Evolutionary conservation across 92 coral and sea anemone genomes (phyloP).

Genomic region (Muricea muricata): DNA sequence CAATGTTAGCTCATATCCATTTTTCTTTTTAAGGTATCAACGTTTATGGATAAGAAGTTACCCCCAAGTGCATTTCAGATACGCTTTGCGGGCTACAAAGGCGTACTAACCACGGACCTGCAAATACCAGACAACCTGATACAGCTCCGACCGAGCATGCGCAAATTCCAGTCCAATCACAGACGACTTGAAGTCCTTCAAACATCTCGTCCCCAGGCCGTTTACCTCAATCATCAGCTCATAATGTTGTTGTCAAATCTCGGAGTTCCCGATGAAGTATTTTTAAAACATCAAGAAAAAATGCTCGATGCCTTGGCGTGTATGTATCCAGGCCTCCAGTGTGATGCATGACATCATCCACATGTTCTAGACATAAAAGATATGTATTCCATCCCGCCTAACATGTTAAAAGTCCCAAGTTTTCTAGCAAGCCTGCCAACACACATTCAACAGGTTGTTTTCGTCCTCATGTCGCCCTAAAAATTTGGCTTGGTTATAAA

Average conservation of each 20-base stretch:
- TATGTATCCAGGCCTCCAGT: too few species aligned
- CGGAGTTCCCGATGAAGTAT: conserved; percentile 82
- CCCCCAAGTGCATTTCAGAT: conserved; percentile 92
- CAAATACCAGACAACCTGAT: conserved; percentile 72
- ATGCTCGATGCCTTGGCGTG: conserved; percentile 91
- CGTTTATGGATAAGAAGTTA: conserved; percentile 66
- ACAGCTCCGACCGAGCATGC: conserved; percentile 84
- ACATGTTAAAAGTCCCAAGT: too few species aligned
- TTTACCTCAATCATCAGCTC: conserved; percentile 92
- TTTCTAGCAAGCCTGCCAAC: too few species aligned
- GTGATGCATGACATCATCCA: too few species aligned
- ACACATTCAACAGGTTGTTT: too few species aligned
- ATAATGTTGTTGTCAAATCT: conserved; percentile 86
- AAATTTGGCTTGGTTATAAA: too few species aligned
- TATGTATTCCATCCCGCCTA: too few species aligned
- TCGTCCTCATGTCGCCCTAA: too few species aligned
- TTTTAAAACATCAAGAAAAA: conserved; percentile 82
- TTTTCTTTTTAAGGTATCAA: conserved; percentile 66
- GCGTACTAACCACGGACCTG: conserved; percentile 85
- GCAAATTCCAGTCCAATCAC: conserved; percentile 77
- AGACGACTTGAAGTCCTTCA: conserved; percentile 69
- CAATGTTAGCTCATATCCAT: background rate
- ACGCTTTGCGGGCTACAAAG: conserved; percentile 92
- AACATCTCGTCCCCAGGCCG: conserved; percentile 34
- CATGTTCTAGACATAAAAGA: too few species aligned